These are phyloP conservation scores for Philopotamus ludificatus DNA, from an alignment of 1,140 invertebrate genomes.

Conservation along the genomic window DNA sequence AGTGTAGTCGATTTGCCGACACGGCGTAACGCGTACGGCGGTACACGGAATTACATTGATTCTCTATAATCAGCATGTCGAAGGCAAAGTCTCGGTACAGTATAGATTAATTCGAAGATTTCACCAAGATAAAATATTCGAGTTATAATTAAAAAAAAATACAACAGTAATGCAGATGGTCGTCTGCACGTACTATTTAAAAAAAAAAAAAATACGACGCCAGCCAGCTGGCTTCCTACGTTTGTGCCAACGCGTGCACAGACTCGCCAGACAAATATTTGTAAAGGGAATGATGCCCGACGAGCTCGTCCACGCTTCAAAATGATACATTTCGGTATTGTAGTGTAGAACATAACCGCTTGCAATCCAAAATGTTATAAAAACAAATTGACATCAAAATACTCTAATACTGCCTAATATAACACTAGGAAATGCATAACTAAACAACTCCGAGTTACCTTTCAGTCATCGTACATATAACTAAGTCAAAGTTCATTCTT, in stretches of 20 bases:
- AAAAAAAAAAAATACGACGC: conserved; percentile 14
- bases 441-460: conserved; percentile 40
- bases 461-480: conserved; percentile 41
- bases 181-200: conserved; percentile 12
- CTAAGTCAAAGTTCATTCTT: conserved; percentile 38
- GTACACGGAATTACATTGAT: no score
- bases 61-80: conserved; percentile 11
- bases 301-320: conserved; percentile 13
- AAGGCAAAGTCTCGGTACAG: conserved; percentile 16
- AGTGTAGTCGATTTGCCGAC: no score
- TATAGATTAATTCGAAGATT: conserved; percentile 4
- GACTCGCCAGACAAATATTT: conserved; percentile 33
- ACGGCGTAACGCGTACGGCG: no score
- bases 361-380: conserved; percentile 5
- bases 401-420: conserved; percentile 6
- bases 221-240: conserved; percentile 22
- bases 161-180: conserved; percentile 16
- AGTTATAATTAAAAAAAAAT: background rate
- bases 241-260: conserved; percentile 12
- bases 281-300: conserved; percentile 41
- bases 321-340: conserved; percentile 6
- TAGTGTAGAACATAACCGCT: background rate
- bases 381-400: conserved; percentile 7
- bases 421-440: conserved; percentile 37
- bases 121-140: conserved; percentile 5